Conservation (phyloP, 2,888 invertebrate species). For the Emmelina monodactyla region DNA sequence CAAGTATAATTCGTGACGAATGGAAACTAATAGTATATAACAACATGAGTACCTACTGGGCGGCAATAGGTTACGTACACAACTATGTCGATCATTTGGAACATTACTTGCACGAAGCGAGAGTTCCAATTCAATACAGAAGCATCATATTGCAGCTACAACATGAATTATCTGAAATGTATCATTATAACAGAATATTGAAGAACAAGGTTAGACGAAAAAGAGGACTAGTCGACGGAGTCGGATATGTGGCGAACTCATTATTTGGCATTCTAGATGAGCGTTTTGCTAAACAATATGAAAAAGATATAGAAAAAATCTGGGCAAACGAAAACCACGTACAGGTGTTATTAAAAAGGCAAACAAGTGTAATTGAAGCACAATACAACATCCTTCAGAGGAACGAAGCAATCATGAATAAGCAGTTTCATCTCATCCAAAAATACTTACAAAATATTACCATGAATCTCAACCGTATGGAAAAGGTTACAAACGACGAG, state of each 20-base stretch:
- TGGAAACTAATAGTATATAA: constrained; percentile 8
- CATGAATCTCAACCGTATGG: not conserved
- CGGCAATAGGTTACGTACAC: constrained; percentile 2
- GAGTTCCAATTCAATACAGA: not conserved
- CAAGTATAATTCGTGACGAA: constrained; percentile 4
- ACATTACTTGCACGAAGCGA: not conserved
- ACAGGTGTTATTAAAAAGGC: not conserved
- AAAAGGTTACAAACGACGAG: not conserved
- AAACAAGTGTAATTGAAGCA: constrained; percentile 2
- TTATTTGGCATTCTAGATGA: constrained; percentile 7
- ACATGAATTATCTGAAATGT: constrained; percentile 1
- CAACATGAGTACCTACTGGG: constrained; percentile 8
- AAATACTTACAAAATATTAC: not conserved
- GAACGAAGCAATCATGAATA: constrained; percentile 1
- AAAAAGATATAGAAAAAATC: not conserved
- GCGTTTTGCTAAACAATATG: constrained; percentile 4
- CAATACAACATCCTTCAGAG: constrained; percentile 1
- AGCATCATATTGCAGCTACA: not conserved
- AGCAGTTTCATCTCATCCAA: constrained; percentile 1
- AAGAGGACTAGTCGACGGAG: constrained; percentile 5
- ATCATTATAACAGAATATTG: constrained; percentile 1
- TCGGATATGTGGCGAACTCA: constrained; percentile 4
- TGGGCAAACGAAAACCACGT: constrained; percentile 1
- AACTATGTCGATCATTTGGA: constrained; percentile 2
- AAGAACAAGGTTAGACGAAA: not conserved